Evolutionary conservation across 2,113 vertebrate species (phyloP).

Genomic region (Solea senegalensis): DNA sequence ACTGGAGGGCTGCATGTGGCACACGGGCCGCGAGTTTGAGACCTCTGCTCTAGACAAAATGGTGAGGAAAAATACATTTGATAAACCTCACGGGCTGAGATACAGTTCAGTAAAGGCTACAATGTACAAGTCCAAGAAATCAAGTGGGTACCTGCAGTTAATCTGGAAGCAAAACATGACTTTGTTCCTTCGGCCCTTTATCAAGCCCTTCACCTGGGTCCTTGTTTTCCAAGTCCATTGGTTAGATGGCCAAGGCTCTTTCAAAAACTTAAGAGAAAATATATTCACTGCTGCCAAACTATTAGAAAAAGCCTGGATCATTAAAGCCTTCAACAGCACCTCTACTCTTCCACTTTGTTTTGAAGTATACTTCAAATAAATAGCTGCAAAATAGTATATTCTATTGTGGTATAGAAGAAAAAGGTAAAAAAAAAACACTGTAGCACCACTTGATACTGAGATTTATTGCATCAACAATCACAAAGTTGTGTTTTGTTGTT

Average conservation of each 20-base stretch:
- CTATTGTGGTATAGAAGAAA: not conserved
- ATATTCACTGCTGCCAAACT: not conserved
- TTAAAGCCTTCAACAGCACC: not conserved
- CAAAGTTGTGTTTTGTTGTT: slow-evolving; percentile 13
- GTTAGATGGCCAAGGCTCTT: not conserved
- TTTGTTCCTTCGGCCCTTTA: not conserved
- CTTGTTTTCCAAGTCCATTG: not conserved
- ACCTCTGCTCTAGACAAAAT: too few relatives aligned
- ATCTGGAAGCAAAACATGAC: too few relatives aligned
- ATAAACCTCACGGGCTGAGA: too few relatives aligned
- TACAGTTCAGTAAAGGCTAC: too few relatives aligned
- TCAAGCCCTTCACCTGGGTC: not conserved
- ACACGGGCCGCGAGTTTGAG: too few relatives aligned
- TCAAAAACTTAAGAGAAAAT: not conserved
- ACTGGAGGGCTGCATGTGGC: too few relatives aligned
- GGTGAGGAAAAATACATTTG: too few relatives aligned
- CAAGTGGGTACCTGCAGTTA: too few relatives aligned
- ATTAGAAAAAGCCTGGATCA: not conserved
- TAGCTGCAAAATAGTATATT: not conserved
- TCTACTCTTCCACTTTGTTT: not conserved
- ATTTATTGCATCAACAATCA: slow-evolving; percentile 4
- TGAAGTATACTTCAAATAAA: not conserved
- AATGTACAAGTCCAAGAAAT: too few relatives aligned
- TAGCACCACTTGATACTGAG: slow-evolving; percentile 1
- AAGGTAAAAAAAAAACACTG: not conserved